A percentile compares a stretch with the other conserved stretches of the same genome.
Evolutionary conservation across 2,888 invertebrate species (phyloP).

Genomic region (Imbricaverruca yamaguchii): DNA sequence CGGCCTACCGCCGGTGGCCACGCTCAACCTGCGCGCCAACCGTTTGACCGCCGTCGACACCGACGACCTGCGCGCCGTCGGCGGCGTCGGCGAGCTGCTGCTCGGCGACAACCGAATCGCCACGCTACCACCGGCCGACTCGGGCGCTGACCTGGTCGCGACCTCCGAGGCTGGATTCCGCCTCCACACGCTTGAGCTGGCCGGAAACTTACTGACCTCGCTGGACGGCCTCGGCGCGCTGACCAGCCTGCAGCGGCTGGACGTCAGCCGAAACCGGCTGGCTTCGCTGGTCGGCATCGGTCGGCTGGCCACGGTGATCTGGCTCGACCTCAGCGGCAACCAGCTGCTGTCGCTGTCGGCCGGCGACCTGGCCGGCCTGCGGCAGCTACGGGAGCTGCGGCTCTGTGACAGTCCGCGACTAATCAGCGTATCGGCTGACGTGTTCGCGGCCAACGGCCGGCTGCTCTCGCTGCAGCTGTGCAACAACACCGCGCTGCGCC

Average conservation of each 20-base stretch:
- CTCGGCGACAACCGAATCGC: neutral
- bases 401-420: neutral
- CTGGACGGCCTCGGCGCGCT: neutral
- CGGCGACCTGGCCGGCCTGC: neutral
- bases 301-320: neutral
- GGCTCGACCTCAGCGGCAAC: constrained; percentile 9
- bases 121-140: neutral
- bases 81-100: neutral
- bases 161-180: too few species aligned
- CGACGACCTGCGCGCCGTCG: neutral
- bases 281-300: neutral
- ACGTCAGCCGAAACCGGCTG: neutral
- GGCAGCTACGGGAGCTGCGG: neutral
- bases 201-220: neutral
- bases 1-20: neutral
- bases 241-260: neutral
- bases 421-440: neutral
- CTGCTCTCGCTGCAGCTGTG: neutral
- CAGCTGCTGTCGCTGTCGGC: neutral
- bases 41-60: neutral
- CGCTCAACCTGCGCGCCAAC: neutral
- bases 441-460: neutral
- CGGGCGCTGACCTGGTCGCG: too few species aligned
- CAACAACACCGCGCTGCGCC: neutral
- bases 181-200: neutral